Evolutionary conservation across 2,888 invertebrate species (phyloP).

Genomic region (Lasioglossum oenotherae): DNA sequence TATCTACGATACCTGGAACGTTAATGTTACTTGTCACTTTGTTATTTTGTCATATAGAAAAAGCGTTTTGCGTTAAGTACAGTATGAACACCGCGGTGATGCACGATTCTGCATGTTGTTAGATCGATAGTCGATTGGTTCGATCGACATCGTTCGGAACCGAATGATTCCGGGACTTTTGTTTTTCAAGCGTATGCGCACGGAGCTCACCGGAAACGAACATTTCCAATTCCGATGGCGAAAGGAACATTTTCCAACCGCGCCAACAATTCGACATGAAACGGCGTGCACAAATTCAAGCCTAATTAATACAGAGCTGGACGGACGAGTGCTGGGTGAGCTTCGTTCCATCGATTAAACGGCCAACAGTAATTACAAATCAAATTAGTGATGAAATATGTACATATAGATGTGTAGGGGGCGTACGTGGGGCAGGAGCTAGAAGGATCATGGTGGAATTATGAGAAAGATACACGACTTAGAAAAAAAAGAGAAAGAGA

Average conservation of each 20-base stretch:
- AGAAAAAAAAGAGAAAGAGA: neutral
- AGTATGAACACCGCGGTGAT: neutral
- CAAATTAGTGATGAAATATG: slow-evolving; percentile 30
- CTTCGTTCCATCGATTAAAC: slow-evolving; percentile 44
- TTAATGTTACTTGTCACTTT: slow-evolving; percentile 28
- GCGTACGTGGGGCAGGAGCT: neutral
- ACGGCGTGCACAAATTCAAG: slow-evolving; percentile 26
- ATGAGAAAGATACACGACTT: neutral
- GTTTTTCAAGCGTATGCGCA: slow-evolving; percentile 15
- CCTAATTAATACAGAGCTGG: slow-evolving; percentile 22
- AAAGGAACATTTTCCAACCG: slow-evolving; percentile 4
- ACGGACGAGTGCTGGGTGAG: slow-evolving; percentile 22
- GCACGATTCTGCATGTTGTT: neutral
- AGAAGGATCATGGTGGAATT: neutral
- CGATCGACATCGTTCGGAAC: slow-evolving; percentile 17
- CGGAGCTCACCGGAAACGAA: slow-evolving; percentile 30
- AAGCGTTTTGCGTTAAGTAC: slow-evolving; percentile 33
- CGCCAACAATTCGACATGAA: slow-evolving; percentile 4
- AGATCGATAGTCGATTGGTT: neutral
- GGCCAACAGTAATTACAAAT: slow-evolving; percentile 48
- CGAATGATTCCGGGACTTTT: slow-evolving; percentile 4
- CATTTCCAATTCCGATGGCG: slow-evolving; percentile 20
- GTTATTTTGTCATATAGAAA: slow-evolving; percentile 8
- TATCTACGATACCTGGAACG: neutral
- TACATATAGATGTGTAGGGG: slow-evolving; percentile 1